A percentile compares a stretch with the other conserved stretches of the same genome.
Conservation (phyloP, 1,140 invertebrate species). For the Drosophila subpulchrella region DNA sequence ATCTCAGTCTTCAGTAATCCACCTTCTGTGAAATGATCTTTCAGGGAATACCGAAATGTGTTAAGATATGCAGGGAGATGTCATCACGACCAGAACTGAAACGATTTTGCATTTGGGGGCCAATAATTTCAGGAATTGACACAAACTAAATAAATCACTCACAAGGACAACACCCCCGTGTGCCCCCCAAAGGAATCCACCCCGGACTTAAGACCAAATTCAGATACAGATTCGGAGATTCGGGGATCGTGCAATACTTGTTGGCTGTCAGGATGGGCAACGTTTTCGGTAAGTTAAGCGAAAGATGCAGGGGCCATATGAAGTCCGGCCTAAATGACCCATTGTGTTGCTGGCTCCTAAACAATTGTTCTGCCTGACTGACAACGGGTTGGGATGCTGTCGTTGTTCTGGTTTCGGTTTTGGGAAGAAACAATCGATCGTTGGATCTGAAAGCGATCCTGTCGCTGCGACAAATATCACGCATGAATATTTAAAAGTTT, state of each 20-base stretch:
- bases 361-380: conserved; percentile 65
- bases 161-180: conserved; percentile 34
- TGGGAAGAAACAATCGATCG: conserved; percentile 73
- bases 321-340: conserved; percentile 69
- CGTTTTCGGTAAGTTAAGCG: conserved; percentile 52
- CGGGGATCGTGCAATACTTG: conserved; percentile 75
- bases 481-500: conserved; percentile 78
- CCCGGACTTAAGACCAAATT: background rate
- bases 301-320: background rate
- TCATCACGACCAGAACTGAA: conserved; percentile 58
- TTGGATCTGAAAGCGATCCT: conserved; percentile 61
- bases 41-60: conserved; percentile 75
- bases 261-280: conserved; percentile 78
- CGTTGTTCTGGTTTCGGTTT: conserved; percentile 32
- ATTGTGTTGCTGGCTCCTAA: conserved; percentile 64
- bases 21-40: conserved; percentile 44
- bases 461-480: conserved; percentile 80
- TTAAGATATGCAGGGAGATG: conserved; percentile 75
- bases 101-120: conserved; percentile 49
- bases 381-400: conserved; percentile 39
- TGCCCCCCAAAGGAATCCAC: conserved; percentile 5
- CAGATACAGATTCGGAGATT: background rate
- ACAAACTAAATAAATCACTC: conserved; percentile 83
- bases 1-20: background rate
- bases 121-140: conserved; percentile 80